phyloP scores from a whole-genome alignment of 2,113 vertebrate genomes.

The Sceloporus tristichus region DNA sequence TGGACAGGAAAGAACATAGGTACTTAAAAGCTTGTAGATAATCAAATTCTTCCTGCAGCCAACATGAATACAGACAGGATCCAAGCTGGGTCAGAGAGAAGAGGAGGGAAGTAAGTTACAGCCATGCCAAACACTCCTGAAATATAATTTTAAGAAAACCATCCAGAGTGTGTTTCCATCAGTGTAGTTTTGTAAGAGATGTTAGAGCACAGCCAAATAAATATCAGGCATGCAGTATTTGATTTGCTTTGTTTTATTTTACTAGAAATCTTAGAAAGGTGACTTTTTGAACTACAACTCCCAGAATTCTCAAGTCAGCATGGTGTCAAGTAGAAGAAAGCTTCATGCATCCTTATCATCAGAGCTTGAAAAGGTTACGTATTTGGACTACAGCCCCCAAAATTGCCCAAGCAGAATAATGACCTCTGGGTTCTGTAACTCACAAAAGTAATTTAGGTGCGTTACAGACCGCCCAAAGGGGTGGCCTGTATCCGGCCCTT shows the following conservation, averaged over 20 bases:
- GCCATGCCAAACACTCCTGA: not conserved
- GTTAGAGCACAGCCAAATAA: not conserved
- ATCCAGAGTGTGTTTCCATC: not conserved
- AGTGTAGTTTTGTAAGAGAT: not conserved
- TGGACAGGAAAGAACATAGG: conserved; percentile 33
- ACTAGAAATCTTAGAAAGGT: too few species aligned
- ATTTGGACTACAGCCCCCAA: too few species aligned
- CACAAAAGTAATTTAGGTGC: too few species aligned
- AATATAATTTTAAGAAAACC: not conserved
- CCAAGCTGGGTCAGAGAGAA: not conserved
- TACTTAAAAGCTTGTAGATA: conserved; percentile 35
- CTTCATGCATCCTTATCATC: too few species aligned
- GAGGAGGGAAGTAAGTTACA: not conserved
- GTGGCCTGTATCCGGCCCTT: too few species aligned
- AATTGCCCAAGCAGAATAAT: too few species aligned
- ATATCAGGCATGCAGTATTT: not conserved
- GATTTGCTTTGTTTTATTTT: not conserved
- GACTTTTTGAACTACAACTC: not conserved
- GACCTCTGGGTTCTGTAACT: too few species aligned
- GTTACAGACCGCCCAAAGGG: too few species aligned
- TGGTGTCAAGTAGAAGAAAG: too few species aligned
- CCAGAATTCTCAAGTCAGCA: too few species aligned
- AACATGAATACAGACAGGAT: conserved; percentile 8
- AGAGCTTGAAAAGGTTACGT: too few species aligned
- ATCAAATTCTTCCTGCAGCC: conserved; percentile 29